A percentile compares a stretch with the other conserved stretches of the same genome.
Evolutionary conservation across 2,888 invertebrate genomes (phyloP).

Genomic region (Rhyacophila evoluta): DNA sequence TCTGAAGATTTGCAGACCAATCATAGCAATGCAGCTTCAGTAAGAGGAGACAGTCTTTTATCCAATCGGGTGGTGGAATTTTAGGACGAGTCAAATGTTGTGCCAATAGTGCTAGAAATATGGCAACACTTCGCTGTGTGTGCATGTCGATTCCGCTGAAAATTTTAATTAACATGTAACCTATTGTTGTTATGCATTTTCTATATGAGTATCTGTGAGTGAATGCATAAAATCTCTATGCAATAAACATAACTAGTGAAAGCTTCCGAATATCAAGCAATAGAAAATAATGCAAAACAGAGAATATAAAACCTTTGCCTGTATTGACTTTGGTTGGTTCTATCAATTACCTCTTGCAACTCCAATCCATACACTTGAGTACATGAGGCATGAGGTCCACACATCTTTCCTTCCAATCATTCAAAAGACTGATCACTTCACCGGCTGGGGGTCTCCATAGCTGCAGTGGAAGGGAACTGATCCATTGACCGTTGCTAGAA

Average conservation of each 20-base stretch:
- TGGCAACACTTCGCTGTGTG: conserved; percentile 53
- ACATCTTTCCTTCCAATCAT: conserved; percentile 62
- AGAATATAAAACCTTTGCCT: no score
- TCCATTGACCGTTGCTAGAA: conserved; percentile 35
- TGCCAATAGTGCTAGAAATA: conserved; percentile 45
- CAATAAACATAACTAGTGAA: no score
- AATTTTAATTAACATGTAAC: no score
- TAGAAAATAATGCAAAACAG: no score
- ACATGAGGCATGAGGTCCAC: conserved; percentile 60
- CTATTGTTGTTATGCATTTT: no score
- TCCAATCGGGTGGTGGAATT: conserved; percentile 58
- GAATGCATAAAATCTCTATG: no score
- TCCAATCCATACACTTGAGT: conserved; percentile 61
- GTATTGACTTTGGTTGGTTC: no score
- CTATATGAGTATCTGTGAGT: no score
- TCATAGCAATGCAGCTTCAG: conserved; percentile 61
- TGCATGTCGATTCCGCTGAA: conserved; percentile 62
- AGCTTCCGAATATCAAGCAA: no score
- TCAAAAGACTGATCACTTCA: conserved; percentile 59
- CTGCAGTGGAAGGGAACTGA: conserved; percentile 57
- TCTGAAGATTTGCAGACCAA: conserved; percentile 57
- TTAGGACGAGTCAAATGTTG: conserved; percentile 37
- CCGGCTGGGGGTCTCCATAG: conserved; percentile 61
- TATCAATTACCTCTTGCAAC: conserved; percentile 61
- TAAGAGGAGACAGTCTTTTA: conserved; percentile 60